These are phyloP conservation scores for Parapsyche elsis DNA, from an alignment of 1,140 invertebrate species.

Conservation along the genomic window DNA sequence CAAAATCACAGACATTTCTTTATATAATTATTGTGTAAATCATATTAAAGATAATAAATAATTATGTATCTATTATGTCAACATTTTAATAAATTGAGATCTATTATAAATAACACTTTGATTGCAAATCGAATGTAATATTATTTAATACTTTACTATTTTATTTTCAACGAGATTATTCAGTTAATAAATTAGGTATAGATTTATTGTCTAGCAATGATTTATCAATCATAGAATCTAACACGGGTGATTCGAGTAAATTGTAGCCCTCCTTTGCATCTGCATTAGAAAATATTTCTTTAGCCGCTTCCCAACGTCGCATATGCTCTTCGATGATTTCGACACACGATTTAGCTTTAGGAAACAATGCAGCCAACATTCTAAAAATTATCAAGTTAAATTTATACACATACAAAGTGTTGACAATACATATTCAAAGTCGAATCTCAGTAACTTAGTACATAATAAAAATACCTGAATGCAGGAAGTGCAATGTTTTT, in stretches of 20 bases:
- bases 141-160: too few relatives aligned
- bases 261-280: conserved; percentile 33
- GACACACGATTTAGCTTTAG: conserved; percentile 58
- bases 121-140: neutral
- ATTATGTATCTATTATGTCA: too few relatives aligned
- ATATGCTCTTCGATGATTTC: conserved; percentile 63
- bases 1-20: too few relatives aligned
- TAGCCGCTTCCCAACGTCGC: conserved; percentile 62
- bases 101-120: neutral
- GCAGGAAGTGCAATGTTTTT: conserved; percentile 63
- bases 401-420: too few relatives aligned
- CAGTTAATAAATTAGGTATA: too few relatives aligned
- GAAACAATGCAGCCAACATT: conserved; percentile 60
- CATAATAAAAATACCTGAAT: conserved; percentile 58
- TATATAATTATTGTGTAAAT: too few relatives aligned
- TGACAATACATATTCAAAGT: too few relatives aligned
- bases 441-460: too few relatives aligned
- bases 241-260: conserved; percentile 36
- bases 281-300: conserved; percentile 22
- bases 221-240: conserved; percentile 44
- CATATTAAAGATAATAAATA: too few relatives aligned
- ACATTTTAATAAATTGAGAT: neutral
- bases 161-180: too few relatives aligned
- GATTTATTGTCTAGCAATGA: neutral
- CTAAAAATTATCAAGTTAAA: conserved; percentile 54